Conservation (phyloP, 2,888 invertebrate species). For the Ichneumoninae sp. region DNA sequence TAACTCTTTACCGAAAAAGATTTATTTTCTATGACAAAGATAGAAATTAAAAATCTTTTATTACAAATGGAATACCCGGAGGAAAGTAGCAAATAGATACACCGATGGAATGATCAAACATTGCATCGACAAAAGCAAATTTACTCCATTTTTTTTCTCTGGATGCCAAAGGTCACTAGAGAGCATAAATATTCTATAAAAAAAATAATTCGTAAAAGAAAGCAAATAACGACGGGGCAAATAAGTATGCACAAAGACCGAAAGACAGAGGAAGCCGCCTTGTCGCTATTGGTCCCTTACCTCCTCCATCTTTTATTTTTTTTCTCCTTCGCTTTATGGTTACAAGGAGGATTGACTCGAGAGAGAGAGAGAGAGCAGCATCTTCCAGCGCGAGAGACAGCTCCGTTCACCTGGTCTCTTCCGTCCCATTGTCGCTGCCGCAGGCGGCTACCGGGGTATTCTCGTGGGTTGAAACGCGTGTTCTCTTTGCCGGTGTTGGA, state of each 20-base stretch:
- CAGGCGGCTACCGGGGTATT: slow-evolving; percentile 7
- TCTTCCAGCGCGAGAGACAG: slow-evolving; percentile 12
- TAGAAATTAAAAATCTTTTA: not conserved
- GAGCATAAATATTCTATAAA: too few relatives aligned
- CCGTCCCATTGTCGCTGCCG: slow-evolving; percentile 16
- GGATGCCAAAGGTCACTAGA: not conserved
- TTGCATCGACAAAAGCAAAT: not conserved
- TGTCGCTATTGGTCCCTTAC: not conserved
- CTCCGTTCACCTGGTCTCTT: slow-evolving; percentile 27
- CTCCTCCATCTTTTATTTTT: slow-evolving; percentile 11
- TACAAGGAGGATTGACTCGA: slow-evolving; percentile 17
- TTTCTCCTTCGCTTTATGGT: slow-evolving; percentile 18
- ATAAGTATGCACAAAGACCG: slow-evolving; percentile 26
- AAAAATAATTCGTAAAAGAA: not conserved
- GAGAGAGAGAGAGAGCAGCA: slow-evolving; percentile 4
- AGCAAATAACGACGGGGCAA: not conserved
- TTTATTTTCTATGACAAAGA: not conserved
- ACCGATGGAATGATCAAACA: too few relatives aligned
- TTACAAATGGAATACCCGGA: too few relatives aligned
- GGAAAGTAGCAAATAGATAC: too few relatives aligned
- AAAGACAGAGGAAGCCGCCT: slow-evolving; percentile 11
- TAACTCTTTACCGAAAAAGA: not conserved
- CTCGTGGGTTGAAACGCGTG: slow-evolving; percentile 46
- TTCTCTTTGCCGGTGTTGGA: slow-evolving; percentile 28
- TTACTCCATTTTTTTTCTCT: not conserved